Evolutionary conservation across 2,113 vertebrate genomes (phyloP).

Genomic region (Aleadryas rufinucha): DNA sequence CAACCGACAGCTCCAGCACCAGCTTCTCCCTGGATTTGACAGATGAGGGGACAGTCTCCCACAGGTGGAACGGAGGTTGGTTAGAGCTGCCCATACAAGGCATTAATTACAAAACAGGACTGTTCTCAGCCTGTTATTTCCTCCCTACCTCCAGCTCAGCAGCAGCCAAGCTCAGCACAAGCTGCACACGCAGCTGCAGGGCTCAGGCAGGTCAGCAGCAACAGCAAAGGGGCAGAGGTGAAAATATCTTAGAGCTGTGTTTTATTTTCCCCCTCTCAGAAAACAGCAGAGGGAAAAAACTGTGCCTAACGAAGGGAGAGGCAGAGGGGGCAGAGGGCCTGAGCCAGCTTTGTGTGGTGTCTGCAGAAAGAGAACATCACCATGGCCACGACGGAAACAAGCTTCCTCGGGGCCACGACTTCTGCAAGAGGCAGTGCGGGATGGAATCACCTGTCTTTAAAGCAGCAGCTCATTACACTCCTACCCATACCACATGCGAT

Average conservation of each 20-base stretch:
- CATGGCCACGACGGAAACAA: not conserved
- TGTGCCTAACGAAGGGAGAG: rapidly evolving
- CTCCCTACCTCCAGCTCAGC: not conserved
- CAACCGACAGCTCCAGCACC: not conserved
- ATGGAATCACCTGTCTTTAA: not conserved
- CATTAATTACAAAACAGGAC: not conserved
- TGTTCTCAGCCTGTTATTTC: not conserved
- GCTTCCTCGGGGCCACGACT: rapidly evolving
- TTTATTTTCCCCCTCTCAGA: not conserved
- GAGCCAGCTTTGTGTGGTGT: not conserved
- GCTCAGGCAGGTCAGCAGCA: not conserved
- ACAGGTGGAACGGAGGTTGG: rapidly evolving
- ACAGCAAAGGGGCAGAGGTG: not conserved
- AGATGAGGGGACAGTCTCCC: not conserved
- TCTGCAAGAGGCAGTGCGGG: not conserved
- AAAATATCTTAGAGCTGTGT: not conserved
- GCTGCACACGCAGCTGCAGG: not conserved
- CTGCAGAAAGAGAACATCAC: not conserved
- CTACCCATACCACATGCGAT: not conserved
- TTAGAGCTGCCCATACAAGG: not conserved
- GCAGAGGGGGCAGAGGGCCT: not conserved
- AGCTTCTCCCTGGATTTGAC: not conserved
- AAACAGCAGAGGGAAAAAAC: not conserved
- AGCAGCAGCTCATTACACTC: not conserved
- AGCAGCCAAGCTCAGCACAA: not conserved